Percentiles rank a stretch among this genome's conserved stretches.
phyloP scores from a whole-genome alignment of 2,113 vertebrate species.

The Globicephala melas region DNA sequence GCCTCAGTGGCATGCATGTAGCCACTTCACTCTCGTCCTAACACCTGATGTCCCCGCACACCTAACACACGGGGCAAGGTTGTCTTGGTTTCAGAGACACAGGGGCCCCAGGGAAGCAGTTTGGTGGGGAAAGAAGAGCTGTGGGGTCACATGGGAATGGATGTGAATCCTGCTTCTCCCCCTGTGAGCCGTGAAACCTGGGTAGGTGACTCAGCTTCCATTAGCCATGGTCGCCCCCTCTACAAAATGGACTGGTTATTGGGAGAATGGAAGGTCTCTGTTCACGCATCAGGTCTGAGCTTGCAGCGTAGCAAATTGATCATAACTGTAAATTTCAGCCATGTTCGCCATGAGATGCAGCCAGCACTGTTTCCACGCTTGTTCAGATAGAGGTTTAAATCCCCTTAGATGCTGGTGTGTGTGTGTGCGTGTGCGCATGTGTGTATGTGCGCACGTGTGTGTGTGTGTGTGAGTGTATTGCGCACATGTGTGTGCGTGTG shows the following conservation, averaged over 20 bases:
- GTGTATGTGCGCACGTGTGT: background rate
- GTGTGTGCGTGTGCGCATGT: too few species aligned
- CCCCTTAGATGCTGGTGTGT: background rate
- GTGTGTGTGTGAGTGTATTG: too few species aligned
- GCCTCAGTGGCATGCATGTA: rapidly evolving
- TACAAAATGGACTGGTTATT: rapidly evolving
- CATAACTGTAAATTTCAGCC: too few species aligned
- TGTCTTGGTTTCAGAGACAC: background rate
- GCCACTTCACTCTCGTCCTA: background rate
- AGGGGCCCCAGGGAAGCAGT: background rate
- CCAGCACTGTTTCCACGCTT: background rate
- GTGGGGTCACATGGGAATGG: background rate
- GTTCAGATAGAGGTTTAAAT: background rate
- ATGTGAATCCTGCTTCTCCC: background rate
- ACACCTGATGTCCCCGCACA: background rate
- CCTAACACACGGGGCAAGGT: background rate
- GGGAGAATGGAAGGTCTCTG: background rate
- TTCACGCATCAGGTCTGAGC: background rate
- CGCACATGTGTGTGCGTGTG: too few species aligned
- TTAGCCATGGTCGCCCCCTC: background rate
- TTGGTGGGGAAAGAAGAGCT: background rate
- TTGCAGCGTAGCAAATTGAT: background rate
- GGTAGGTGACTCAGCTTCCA: background rate
- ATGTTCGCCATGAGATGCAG: background rate
- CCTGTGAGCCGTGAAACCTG: background rate